Evolutionary conservation across 2,113 vertebrate species (phyloP).

Genomic region (Microcebus ravelobensis): DNA sequence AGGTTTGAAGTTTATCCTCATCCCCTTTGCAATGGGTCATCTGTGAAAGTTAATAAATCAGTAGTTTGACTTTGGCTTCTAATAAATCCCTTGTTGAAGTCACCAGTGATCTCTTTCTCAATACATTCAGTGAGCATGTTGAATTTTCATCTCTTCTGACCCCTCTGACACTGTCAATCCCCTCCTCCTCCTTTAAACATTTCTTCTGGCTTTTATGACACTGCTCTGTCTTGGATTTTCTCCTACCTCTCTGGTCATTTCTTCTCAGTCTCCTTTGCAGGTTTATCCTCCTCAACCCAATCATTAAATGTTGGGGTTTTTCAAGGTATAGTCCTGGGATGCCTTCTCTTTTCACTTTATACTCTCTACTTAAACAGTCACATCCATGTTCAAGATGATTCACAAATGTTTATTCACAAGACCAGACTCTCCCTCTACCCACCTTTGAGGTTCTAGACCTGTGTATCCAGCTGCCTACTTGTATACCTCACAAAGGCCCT

Average conservation of each 20-base stretch:
- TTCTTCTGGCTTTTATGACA: not conserved
- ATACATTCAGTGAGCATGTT: not conserved
- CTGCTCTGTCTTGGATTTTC: not conserved
- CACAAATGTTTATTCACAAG: not conserved
- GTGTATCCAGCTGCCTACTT: not conserved
- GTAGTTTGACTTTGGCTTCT: not conserved
- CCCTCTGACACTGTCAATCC: not conserved
- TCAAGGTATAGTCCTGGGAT: not conserved
- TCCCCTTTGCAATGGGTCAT: not conserved
- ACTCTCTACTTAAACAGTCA: not conserved
- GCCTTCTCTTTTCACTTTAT: not conserved
- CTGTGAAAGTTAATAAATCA: not conserved
- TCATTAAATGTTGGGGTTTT: not conserved
- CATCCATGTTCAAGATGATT: not conserved
- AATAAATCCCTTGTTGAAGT: constrained; percentile 4
- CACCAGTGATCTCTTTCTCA: not conserved
- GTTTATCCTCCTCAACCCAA: not conserved
- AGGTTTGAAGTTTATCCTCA: not conserved
- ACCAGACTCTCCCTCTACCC: not conserved
- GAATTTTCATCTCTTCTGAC: not conserved
- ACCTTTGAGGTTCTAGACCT: not conserved
- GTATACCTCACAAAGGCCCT: not conserved
- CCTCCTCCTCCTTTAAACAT: not conserved
- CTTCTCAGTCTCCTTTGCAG: not conserved
- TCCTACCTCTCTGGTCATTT: not conserved